Evolutionary conservation across 1,140 invertebrate species (phyloP), one percentile per base, ranked within the genome.

Genomic region (Bombus picipes): DNA sequence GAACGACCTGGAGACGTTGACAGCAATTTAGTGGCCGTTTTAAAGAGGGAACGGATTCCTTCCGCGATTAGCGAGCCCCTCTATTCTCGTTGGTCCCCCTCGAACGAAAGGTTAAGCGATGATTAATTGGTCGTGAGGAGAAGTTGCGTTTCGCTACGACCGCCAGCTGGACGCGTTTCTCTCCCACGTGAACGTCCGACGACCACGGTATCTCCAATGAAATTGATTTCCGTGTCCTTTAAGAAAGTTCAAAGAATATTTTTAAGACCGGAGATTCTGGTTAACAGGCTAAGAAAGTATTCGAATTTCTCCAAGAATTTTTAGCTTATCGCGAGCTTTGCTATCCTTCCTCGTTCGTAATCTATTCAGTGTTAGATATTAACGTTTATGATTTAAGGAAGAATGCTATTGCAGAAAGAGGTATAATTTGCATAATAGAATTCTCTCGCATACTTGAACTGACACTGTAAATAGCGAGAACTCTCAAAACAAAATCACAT

Each of bases 111-210:
- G 43, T 68, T 70, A 70, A 80, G 34, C 66, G 66, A 72, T 72
- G 79, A 81, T 59, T 72, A 81, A 81, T 81, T 25, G 79, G 68
- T 32, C 68, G 43, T 10, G 66, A 37, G 37, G 66, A 37, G 37
- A 81, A 71, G 32, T 37, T 1, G 12, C 34, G 78, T 13, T 39
- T 71, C 28, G 43, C 41, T 73, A 18, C 41, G 15, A 32, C 22
- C 28, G 28, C 28, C 71, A 32, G 39, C 28, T 72, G 41, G 28
- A 43, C 71, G 71, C 71, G 71, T 72, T 72, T 72, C 71, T 79
- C 62, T 79, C 39, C 34, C 78, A 28, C 43, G 66, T 8, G 18
- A 37, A 39, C 34, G 15, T 37, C 10, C n/a, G 8, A 68, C 37
- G 70, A 25, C 22, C 57, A 22, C 12, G 2, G 22, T 28, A 47